Base-by-base conservation (phyloP, 2,113 vertebrate species). In the Ptilonorhynchus violaceus region DNA sequence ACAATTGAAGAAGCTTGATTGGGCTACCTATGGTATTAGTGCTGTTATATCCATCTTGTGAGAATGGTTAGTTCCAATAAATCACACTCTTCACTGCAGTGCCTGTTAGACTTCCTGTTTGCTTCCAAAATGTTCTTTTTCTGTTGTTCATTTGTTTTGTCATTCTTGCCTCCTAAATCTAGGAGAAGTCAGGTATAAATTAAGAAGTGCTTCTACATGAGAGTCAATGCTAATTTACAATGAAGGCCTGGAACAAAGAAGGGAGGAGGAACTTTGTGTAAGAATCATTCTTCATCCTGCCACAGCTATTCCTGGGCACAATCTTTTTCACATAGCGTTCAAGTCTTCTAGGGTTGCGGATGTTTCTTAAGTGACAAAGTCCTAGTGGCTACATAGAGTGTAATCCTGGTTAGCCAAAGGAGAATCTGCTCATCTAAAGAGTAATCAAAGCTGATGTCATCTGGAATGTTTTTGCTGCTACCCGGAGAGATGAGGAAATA, bases 1-100 rank as follows among this genome's bases (percentile, higher is more conserved):
- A 95, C 95, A 41, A 96, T 98, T 69, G 98, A 99, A 93, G 92
- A 95, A 75, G 42, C 68, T 53, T 96, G 81, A 96, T 0, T 21
- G 37, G 47, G 17, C 28, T 59, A 42, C 20, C 6, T 41, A 27
- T 46, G 46, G 31, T 28, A 56, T 42, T 49, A 52, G 5, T 69
- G 21, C 15, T 68, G 11, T 39, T 6, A 8, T 19, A 35, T 22
- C 15, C 8, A 23, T 44, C 27, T 49, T 19, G 8, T 78, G 47
- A 52, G 11, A 94, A 68, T 6, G 30, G 7, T 9, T 6, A 41
- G 19, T 63, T 89, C 20, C 10, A 72, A 7, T 49, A 88, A 93
- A 81, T 33, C 28, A 25, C 22, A 17, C 3, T 70, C 22, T 22
- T 64, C 19, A 33, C n/a, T 74, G 8, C 17, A 55, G 11, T 39